phyloP scores from a whole-genome alignment of 2,888 invertebrate species.

The Agriopis aurantiaria region DNA sequence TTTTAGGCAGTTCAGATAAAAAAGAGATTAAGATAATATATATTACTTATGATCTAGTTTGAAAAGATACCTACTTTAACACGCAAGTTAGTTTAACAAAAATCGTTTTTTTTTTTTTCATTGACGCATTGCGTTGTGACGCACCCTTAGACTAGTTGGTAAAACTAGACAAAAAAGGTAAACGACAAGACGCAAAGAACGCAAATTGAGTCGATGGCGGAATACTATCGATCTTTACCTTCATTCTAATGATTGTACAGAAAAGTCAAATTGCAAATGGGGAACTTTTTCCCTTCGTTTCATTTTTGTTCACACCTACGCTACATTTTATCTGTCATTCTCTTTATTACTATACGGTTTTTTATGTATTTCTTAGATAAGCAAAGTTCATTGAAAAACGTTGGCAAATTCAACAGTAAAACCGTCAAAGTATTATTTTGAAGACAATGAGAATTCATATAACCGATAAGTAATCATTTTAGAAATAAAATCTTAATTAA shows the following conservation, averaged over 20 bases:
- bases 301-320: background rate
- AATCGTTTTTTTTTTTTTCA: background rate
- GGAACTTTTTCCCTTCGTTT: constrained; percentile 1
- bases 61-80: too few relatives aligned
- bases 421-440: background rate
- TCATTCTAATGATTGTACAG: constrained; percentile 14
- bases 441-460: constrained; percentile 21
- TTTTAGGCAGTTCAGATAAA: too few relatives aligned
- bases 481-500: constrained; percentile 29
- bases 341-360: background rate
- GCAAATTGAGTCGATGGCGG: constrained; percentile 39
- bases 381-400: background rate
- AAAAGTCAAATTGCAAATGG: constrained; percentile 16
- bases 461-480: constrained; percentile 20
- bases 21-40: too few relatives aligned
- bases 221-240: constrained; percentile 21
- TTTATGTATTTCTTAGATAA: background rate
- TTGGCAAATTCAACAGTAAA: background rate
- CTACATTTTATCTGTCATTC: background rate
- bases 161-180: constrained; percentile 55
- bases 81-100: background rate
- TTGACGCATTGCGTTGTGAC: background rate
- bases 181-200: constrained; percentile 60
- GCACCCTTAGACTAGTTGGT: constrained; percentile 5
- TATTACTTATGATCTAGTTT: too few relatives aligned